Base-by-base conservation (phyloP, 2,797 vertebrate species). In the Labeo calbasu region DNA sequence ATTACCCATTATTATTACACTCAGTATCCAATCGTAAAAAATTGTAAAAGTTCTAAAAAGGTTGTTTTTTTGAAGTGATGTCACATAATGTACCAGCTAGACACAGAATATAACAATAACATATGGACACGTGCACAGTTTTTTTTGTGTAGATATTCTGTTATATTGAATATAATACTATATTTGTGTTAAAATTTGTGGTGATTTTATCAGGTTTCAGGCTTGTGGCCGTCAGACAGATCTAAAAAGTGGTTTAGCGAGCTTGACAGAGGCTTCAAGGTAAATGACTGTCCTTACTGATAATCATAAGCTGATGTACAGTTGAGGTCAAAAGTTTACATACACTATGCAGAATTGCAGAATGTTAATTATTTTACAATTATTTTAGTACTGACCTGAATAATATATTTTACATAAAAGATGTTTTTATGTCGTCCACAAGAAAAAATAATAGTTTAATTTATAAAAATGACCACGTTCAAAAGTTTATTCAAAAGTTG, bases 231-330 rank as follows among this genome's bases (percentile, higher is more conserved):
- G 82, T 85, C 87, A 84, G 83, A 61, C 21, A 84, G 69, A 48
- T 88, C 77, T 21, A 84, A 75, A 25, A 85, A 12, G 25, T 92
- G 88, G 92, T 90, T 92, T 55, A 91, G 91, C 85, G 89, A 92
- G 63, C 89, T 89, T 55, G 77, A 84, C n/a, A 87, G 72, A 72
- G 88, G 90, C 81, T 88, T 89, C 17, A 92, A 87, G 86, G 94
- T 94, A 84, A 91, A 88, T 80, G 15, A 15, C 40, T 23, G 2
- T 12, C 61, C 10, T n/a, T 28, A 32, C 8, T 50, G 12, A 63
- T 53, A 51, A 40, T 59, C 23, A n/a, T 15, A 40, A 40, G 13
- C 9, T 70, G 15, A 53, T 50, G 43, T 46, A 46, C 43, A 46
- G 43, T 46, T 46, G 43, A 46, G 9, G 43, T 10, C 43, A 46